These are phyloP conservation scores for Ichneumoninae sp. DNA, from an alignment of 2,888 invertebrate genomes.

Conservation along the genomic window DNA sequence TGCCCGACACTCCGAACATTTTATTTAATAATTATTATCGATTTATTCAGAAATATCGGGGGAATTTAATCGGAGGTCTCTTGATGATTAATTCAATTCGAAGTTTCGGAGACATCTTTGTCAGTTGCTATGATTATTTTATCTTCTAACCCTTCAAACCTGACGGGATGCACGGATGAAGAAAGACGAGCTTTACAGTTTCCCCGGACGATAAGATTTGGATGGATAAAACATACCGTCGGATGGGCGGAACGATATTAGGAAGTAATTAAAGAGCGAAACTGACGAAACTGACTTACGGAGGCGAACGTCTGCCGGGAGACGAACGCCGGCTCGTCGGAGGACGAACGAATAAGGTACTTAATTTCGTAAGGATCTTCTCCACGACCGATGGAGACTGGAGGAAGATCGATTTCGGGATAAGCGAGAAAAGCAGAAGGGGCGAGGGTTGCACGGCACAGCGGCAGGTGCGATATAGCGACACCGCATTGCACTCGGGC, in stretches of 20 bases:
- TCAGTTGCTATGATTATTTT: neutral
- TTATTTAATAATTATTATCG: neutral
- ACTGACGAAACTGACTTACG: neutral
- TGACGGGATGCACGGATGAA: neutral
- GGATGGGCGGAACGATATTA: neutral
- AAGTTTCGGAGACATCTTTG: neutral
- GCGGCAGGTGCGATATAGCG: conserved; percentile 39
- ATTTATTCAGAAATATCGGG: neutral
- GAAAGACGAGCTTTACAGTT: neutral
- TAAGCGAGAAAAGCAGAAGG: conserved; percentile 22
- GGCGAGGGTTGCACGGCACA: neutral
- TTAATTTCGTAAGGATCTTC: conserved; percentile 44
- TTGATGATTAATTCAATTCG: neutral
- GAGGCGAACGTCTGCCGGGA: conserved; percentile 3
- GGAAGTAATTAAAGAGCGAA: conserved; percentile 1
- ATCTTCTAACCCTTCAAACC: neutral
- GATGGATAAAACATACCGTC: neutral
- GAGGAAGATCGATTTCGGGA: conserved; percentile 57
- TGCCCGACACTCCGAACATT: neutral
- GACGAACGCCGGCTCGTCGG: neutral
- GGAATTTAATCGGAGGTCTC: neutral
- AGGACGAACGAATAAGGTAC: conserved; percentile 17
- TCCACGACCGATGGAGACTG: conserved; percentile 8
- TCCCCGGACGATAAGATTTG: neutral
- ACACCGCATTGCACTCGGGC: conserved; percentile 16